Percentiles rank a stretch among this genome's conserved stretches.
Conservation (phyloP, 2,113 vertebrate species). For the Varanus salvator region DNA sequence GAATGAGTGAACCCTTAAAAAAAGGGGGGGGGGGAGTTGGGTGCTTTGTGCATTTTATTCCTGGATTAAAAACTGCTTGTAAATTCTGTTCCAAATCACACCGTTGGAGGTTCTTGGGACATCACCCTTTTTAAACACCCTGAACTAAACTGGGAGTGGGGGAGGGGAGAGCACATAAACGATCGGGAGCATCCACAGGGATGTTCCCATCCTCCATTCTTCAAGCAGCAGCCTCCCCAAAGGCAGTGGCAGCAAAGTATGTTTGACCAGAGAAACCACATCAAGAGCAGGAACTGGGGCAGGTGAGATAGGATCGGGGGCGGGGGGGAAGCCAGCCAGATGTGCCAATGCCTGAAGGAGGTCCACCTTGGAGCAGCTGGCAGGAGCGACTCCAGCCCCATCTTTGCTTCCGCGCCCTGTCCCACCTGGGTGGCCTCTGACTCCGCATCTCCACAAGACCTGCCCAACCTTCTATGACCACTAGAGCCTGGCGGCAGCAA, state of each 20-base stretch:
- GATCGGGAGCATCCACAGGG: not conserved
- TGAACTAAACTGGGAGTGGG: constrained; percentile 1
- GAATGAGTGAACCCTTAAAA: not conserved
- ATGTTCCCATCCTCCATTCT: not conserved
- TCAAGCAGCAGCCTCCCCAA: not conserved
- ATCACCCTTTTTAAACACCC: constrained; percentile 19
- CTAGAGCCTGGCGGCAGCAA: not conserved
- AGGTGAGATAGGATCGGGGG: not conserved
- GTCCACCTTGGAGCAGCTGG: not conserved
- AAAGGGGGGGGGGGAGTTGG: constrained; percentile 36
- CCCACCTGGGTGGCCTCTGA: no score
- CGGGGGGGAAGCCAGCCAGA: no score
- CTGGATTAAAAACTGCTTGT: constrained; percentile 67
- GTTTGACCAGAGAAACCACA: no score
- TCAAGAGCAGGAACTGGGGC: not conserved
- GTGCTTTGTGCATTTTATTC: constrained; percentile 67
- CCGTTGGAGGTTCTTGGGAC: constrained; percentile 55
- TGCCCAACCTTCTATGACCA: no score
- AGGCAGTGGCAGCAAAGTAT: no score
- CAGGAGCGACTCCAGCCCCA: not conserved
- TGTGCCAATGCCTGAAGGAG: not conserved
- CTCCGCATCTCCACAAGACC: not conserved
- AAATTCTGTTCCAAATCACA: constrained; percentile 43
- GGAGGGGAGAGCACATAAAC: not conserved
- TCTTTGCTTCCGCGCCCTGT: not conserved